phyloP scores from a whole-genome alignment of 2,888 invertebrate genomes.

The Cataglyphis rosenhaueri region DNA sequence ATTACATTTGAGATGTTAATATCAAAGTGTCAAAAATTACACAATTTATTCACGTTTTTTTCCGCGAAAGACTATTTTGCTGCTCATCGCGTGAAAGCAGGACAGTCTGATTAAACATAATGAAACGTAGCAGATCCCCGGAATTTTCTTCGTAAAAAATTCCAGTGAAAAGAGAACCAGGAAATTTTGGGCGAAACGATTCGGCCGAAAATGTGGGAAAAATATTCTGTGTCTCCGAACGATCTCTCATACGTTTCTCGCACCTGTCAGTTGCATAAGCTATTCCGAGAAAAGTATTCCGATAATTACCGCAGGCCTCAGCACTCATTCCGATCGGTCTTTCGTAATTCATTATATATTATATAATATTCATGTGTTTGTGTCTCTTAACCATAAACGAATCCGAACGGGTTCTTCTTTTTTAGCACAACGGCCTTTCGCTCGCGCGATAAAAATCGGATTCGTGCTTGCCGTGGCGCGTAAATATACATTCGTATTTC shows the following conservation, averaged over 20 bases:
- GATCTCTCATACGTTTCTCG: constrained; percentile 5
- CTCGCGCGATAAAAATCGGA: constrained; percentile 47
- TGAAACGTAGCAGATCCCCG: neutral
- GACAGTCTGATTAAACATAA: neutral
- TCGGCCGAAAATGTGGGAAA: neutral
- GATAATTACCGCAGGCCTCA: constrained; percentile 55
- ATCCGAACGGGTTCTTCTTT: constrained; percentile 53
- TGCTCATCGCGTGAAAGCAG: neutral
- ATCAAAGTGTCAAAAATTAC: constrained; percentile 30
- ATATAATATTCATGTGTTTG: neutral
- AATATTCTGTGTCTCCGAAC: neutral
- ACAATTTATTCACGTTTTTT: neutral
- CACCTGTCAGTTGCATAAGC: constrained; percentile 18
- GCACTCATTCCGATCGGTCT: constrained; percentile 59
- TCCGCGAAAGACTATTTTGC: neutral
- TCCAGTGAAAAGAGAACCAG: neutral
- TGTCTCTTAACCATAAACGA: constrained; percentile 52
- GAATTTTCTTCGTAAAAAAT: neutral
- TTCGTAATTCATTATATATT: constrained; percentile 63
- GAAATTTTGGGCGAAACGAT: neutral
- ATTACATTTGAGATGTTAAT: neutral
- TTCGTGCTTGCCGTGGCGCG: neutral
- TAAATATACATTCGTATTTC: constrained; percentile 17
- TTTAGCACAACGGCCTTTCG: constrained; percentile 53
- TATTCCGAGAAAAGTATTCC: constrained; percentile 56